These are phyloP conservation scores for Tangara arthus DNA, from an alignment of 2,797 vertebrate species.

Conservation along the genomic window DNA sequence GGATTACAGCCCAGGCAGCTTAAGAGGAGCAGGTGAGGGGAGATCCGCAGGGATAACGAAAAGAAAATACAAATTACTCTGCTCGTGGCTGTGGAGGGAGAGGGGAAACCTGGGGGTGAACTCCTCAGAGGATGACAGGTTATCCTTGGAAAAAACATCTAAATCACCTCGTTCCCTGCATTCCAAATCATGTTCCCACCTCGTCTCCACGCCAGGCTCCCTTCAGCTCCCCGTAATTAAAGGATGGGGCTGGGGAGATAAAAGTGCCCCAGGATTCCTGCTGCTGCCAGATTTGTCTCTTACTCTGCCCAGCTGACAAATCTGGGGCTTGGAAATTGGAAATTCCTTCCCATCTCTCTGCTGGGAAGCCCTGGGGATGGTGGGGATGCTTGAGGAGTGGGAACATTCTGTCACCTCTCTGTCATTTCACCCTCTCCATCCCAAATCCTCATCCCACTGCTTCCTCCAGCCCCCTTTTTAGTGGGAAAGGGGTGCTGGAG, in stretches of 20 bases:
- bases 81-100: background rate
- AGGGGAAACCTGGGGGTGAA: background rate
- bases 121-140: background rate
- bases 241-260: background rate
- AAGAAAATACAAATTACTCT: constrained; percentile 10
- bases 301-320: background rate
- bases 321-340: background rate
- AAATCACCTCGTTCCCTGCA: background rate
- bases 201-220: background rate
- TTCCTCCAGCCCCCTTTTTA: background rate
- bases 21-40: constrained; percentile 44
- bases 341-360: background rate
- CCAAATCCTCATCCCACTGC: fast-evolving
- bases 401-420: background rate
- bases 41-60: background rate
- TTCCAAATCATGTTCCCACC: background rate
- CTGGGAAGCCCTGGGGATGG: background rate
- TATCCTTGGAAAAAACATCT: background rate
- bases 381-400: background rate
- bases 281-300: background rate
- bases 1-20: constrained; percentile 25
- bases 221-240: background rate
- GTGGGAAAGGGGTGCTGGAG: background rate
- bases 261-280: background rate
- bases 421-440: background rate